Percentiles rank a stretch among this genome's conserved stretches.
Evolutionary conservation across 2,797 vertebrate species (phyloP).

Genomic region (Etheostoma nigrum): DNA sequence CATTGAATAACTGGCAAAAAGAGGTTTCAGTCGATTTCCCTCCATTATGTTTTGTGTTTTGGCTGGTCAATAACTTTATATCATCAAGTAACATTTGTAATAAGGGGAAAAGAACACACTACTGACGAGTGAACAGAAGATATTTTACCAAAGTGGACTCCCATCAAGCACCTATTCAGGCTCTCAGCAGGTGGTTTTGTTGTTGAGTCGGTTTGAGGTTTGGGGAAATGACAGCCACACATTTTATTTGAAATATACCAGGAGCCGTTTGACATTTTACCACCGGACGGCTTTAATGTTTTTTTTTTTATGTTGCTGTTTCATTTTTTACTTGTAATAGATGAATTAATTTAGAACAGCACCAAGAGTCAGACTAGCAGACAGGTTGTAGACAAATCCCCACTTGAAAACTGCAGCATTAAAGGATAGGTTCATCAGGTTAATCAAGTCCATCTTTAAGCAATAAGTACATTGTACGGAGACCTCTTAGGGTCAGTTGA

Average conservation of each 20-base stretch:
- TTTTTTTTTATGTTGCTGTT: background rate
- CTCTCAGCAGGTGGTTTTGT: slow-evolving; percentile 19
- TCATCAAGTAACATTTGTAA: slow-evolving; percentile 28
- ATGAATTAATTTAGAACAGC: background rate
- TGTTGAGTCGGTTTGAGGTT: slow-evolving; percentile 1
- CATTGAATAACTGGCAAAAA: slow-evolving; percentile 8
- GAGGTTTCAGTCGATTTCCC: slow-evolving; percentile 37
- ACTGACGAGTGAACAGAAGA: slow-evolving; percentile 21
- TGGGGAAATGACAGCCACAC: slow-evolving; percentile 27
- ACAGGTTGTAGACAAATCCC: background rate
- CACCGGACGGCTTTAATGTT: background rate
- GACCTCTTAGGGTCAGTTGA: no score
- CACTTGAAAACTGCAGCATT: background rate
- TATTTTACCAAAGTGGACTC: slow-evolving; percentile 14
- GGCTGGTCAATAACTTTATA: slow-evolving; percentile 30
- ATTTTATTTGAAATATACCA: background rate
- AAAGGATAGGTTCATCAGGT: background rate
- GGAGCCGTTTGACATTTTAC: slow-evolving; percentile 36
- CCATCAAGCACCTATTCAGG: slow-evolving; percentile 9
- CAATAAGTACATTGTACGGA: no score
- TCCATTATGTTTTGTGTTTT: slow-evolving; percentile 39
- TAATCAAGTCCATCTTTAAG: background rate
- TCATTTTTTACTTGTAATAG: background rate
- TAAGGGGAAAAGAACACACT: slow-evolving; percentile 22
- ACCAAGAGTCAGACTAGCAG: background rate